Base-by-base conservation (phyloP, 2,888 invertebrate genomes). In the Salticus scenicus region DNA sequence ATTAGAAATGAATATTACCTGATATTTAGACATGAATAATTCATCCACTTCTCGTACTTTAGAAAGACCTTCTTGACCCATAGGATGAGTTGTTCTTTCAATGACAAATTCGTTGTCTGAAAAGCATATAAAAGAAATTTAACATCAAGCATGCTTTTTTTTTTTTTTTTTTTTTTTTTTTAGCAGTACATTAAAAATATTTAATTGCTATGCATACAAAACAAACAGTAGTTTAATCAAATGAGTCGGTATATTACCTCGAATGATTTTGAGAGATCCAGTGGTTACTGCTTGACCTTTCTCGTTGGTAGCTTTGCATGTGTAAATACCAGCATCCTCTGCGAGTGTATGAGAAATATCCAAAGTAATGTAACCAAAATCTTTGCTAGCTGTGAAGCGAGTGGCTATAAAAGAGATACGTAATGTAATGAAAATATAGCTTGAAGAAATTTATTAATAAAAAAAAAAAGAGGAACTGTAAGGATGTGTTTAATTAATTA, bases 321-420 rank as follows among this genome's bases (percentile, higher is more conserved):
- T 96, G 89, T 97, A 96, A 88, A 97, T 94, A 71, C 98, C 98
- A 78, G 96, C 97, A 92, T 98, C 97, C 66, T 97, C 96, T 88
- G 96, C 95, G 90, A 97, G 97, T 0, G 95, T 94, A 89, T 96
- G 96, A 78, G 93, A 94, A 88, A 98, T 94, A 90, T 98, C 98
- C 89, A 99, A 92, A 20, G 97, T 95, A 12, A 98, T 96, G 90
- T 96, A 97, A 81, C 99, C 99, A 91, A 99, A 99, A 91, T 99
- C 99, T 90, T 97, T 96, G 20, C 95, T 96, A 31, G 96, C 95
- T 92, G 97, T 96, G 91, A 95, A 98, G 90, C 98, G 94, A 71
- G 98, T 94, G 33, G 97, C 98, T 88, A 94, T 5, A 42, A 0
- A 42, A 71, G 14, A 41, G 7, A 14, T 30, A 2, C n/a, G n/a